Evolutionary conservation across 1,140 invertebrate genomes (phyloP).

Genomic region (Aphis gossypii): DNA sequence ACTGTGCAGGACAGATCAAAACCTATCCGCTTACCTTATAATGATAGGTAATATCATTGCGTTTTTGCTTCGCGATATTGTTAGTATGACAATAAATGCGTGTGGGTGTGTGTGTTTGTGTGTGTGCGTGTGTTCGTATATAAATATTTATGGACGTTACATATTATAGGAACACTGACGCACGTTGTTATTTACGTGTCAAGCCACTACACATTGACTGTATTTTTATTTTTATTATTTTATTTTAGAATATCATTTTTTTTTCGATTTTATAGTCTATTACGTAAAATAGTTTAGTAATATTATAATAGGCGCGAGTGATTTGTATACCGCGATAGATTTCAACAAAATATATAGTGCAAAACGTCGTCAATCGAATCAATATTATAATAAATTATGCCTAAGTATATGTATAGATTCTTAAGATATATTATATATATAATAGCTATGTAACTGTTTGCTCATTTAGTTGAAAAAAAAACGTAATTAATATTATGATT

Average conservation of each 20-base stretch:
- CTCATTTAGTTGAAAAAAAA: slow-evolving; percentile 50
- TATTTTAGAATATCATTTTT: neutral
- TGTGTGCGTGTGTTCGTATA: no score
- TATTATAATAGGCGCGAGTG: neutral
- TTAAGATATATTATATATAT: neutral
- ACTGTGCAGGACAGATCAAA: neutral
- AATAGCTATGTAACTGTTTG: slow-evolving; percentile 17
- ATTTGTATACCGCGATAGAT: neutral
- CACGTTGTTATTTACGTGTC: slow-evolving; percentile 24
- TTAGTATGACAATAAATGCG: neutral
- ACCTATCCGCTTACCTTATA: neutral
- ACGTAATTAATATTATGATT: neutral
- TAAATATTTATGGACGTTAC: neutral
- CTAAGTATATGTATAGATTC: slow-evolving; percentile 22
- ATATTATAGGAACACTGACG: neutral
- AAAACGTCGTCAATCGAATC: slow-evolving; percentile 3
- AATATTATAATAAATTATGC: neutral
- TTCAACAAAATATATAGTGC: neutral
- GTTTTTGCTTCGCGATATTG: no score
- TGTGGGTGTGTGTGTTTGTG: neutral
- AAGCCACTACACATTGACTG: slow-evolving; percentile 31
- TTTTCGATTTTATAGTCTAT: neutral
- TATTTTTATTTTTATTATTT: slow-evolving; percentile 46
- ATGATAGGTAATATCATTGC: no score
- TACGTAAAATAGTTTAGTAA: neutral